phyloP scores from a whole-genome alignment of 2,113 vertebrate genomes.

The Neolamprologus ventralis region DNA sequence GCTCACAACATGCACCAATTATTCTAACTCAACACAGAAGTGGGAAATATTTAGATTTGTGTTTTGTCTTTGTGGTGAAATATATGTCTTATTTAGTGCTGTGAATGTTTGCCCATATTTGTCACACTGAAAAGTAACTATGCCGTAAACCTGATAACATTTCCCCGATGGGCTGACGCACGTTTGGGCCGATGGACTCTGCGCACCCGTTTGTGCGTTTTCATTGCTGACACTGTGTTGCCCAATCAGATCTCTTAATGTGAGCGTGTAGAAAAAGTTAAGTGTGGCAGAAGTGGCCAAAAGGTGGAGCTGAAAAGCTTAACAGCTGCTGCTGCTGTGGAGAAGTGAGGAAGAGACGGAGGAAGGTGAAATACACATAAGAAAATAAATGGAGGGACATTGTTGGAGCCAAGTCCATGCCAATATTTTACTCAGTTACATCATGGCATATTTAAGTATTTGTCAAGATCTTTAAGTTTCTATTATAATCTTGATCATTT shows the following conservation, averaged over 20 bases:
- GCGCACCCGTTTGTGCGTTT: neutral
- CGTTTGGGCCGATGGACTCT: fast-evolving
- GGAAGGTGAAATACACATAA: neutral
- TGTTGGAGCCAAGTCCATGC: too few species aligned
- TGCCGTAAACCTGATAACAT: neutral
- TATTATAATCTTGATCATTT: too few species aligned
- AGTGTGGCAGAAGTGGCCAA: neutral
- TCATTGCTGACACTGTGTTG: neutral
- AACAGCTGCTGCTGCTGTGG: neutral
- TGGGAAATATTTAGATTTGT: neutral
- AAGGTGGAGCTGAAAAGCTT: neutral
- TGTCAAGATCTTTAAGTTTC: too few species aligned
- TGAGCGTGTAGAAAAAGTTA: neutral
- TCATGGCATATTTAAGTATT: too few species aligned
- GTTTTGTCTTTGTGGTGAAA: neutral
- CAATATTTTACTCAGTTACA: too few species aligned
- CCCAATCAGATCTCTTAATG: neutral
- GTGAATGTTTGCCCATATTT: neutral
- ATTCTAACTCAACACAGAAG: constrained; percentile 31
- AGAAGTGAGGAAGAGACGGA: neutral
- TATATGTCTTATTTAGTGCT: neutral
- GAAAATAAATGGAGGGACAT: neutral
- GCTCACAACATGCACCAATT: neutral
- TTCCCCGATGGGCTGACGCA: neutral
- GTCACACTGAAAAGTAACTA: neutral